These are phyloP conservation scores for Enteromius argenteus DNA, from an alignment of 2,797 vertebrate genomes.

Conservation along the genomic window DNA sequence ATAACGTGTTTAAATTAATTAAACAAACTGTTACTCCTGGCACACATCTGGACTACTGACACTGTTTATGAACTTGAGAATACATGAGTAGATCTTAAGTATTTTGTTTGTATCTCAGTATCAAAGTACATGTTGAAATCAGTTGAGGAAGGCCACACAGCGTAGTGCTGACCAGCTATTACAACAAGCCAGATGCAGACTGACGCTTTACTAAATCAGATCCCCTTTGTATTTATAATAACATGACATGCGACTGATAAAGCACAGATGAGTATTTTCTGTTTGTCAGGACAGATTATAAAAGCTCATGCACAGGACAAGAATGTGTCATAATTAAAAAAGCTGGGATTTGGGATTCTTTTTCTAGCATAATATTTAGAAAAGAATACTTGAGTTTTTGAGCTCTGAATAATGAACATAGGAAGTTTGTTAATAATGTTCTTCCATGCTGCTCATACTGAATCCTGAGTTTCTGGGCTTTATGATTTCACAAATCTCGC, in stretches of 20 bases:
- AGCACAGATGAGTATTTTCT: conserved; percentile 24
- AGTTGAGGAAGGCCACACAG: conserved; percentile 33
- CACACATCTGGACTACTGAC: conserved; percentile 2
- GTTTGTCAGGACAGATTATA: conserved; percentile 16
- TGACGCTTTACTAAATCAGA: conserved; percentile 30
- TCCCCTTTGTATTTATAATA: conserved; percentile 37
- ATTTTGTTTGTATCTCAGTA: conserved; percentile 23
- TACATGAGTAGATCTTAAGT: not conserved
- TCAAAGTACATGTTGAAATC: conserved; percentile 5
- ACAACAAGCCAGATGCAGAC: conserved; percentile 43
- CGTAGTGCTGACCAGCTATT: conserved; percentile 7
- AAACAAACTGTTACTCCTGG: conserved; percentile 33
- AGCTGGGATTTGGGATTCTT: not conserved
- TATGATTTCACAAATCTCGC: not conserved
- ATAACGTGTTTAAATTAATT: conserved; percentile 4
- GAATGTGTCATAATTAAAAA: conserved; percentile 7
- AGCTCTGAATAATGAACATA: not conserved
- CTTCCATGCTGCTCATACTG: not conserved
- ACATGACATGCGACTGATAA: conserved; percentile 39
- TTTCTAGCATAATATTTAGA: not conserved
- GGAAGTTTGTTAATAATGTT: not conserved
- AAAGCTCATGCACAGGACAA: not conserved
- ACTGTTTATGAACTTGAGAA: conserved; percentile 37
- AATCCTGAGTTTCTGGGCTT: not conserved
- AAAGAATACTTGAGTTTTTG: not conserved